These are phyloP conservation scores for Panagrolaimus sp. DNA, from an alignment of 1,140 invertebrate genomes.

Conservation along the genomic window DNA sequence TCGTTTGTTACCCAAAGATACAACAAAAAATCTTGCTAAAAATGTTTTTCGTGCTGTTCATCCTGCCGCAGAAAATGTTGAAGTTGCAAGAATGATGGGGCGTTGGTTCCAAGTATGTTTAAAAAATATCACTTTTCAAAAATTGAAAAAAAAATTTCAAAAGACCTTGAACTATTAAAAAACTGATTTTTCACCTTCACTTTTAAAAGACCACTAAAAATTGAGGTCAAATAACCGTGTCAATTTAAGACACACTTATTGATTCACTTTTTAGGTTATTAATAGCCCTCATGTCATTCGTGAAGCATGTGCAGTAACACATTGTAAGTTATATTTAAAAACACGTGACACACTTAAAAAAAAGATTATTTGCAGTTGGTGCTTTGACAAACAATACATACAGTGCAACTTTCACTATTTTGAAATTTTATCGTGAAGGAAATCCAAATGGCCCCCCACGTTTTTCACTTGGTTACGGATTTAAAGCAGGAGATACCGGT, in stretches of 20 bases:
- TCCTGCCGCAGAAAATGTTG: slow-evolving; percentile 57
- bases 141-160: background rate
- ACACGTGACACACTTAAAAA: slow-evolving; percentile 12
- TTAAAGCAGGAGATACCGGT: slow-evolving; percentile 57
- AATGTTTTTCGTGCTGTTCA: slow-evolving; percentile 57
- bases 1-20: slow-evolving; percentile 54
- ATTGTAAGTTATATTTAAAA: slow-evolving; percentile 38
- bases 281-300: slow-evolving; percentile 58
- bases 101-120: slow-evolving; percentile 53
- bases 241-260: slow-evolving; percentile 12
- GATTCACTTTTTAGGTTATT: slow-evolving; percentile 44
- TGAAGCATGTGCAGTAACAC: slow-evolving; percentile 56
- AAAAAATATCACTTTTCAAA: background rate
- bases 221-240: background rate
- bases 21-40: slow-evolving; percentile 57
- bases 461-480: slow-evolving; percentile 56
- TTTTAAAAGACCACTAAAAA: slow-evolving; percentile 15
- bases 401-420: slow-evolving; percentile 56
- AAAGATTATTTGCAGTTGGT: slow-evolving; percentile 42
- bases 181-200: background rate
- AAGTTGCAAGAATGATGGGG: slow-evolving; percentile 58
- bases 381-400: slow-evolving; percentile 58
- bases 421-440: slow-evolving; percentile 58
- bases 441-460: slow-evolving; percentile 54
- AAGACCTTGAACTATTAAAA: slow-evolving; percentile 10